Base-by-base conservation (phyloP, 2,113 vertebrate species). In the Hippocampus comes region DNA sequence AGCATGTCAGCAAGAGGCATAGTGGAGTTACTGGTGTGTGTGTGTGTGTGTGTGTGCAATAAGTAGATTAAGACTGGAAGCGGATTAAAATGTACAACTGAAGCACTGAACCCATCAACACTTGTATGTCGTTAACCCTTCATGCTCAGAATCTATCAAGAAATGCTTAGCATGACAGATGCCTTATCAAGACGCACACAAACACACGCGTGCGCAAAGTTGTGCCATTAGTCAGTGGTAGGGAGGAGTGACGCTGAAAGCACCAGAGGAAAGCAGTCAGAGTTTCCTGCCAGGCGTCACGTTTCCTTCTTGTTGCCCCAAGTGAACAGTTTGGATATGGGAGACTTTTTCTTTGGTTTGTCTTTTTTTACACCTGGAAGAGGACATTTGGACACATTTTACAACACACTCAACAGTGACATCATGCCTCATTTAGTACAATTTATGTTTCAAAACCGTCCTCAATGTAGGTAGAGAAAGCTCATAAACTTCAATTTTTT, bases 291-390 rank as follows among this genome's bases (percentile, higher is more conserved):
- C 15, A 12, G 74, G 67, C 42, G 12, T 89, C 82, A 90, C 38
- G 21, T 63, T 27, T 90, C 84, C 46, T 86, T 87, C 75, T 91
- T 91, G 78, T 2, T 80, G 53, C 84, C 85, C 87, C 88, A 78
- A 6, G 59, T 0, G 21, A 94, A 93, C 68, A 88, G 75, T 71
- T 84, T 90, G 72, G 86, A 68, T 38, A 88, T 80, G 10, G 84
- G 64, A 21, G 88, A 90, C 78, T 89, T 91, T 63, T 87, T 93
- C 89, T 92, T 93, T 7, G 70, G 61, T 74, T 92, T 92, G 2
- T 91, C 89, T 73, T 92, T 93, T 80, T 93, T 93, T 2, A 90
- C 27, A 72, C 85, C 93, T 94, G 78, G 46, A 10, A 43, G 67
- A 34, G 75, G 7, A 27, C 38, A 43, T n/a, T 43, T n/a, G 2